Evolutionary conservation across 2,888 invertebrate species (phyloP).

Genomic region (Conchocele bisecta): DNA sequence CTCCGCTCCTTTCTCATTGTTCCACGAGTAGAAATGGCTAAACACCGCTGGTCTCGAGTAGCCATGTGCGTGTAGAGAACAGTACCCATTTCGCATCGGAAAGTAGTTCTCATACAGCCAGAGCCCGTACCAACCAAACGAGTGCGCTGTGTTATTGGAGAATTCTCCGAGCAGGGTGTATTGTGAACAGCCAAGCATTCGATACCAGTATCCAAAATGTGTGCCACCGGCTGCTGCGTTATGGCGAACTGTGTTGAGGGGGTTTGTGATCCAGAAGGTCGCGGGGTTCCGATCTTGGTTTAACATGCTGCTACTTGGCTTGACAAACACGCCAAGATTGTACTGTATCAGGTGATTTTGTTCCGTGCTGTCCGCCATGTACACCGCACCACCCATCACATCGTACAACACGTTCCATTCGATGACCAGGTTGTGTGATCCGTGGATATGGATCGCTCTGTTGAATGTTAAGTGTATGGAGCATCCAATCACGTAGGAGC

Average conservation of each 20-base stretch:
- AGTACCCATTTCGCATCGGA: constrained; percentile 59
- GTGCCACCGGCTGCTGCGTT: constrained; percentile 77
- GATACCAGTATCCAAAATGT: constrained; percentile 79
- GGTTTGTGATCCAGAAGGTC: constrained; percentile 76
- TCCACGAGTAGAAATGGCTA: constrained; percentile 67
- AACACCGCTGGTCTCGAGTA: constrained; percentile 48
- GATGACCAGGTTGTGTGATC: constrained; percentile 59
- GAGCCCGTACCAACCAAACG: constrained; percentile 71
- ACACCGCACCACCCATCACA: constrained; percentile 77
- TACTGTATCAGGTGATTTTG: constrained; percentile 66
- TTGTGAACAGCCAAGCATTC: constrained; percentile 75
- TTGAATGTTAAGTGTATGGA: constrained; percentile 75
- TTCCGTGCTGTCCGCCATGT: constrained; percentile 79
- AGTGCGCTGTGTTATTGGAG: constrained; percentile 70
- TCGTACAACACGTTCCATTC: constrained; percentile 73
- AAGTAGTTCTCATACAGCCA: constrained; percentile 73
- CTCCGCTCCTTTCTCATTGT: constrained; percentile 76
- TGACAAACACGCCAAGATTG: constrained; percentile 74
- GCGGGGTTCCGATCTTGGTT: constrained; percentile 80
- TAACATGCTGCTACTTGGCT: constrained; percentile 67
- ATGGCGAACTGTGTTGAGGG: constrained; percentile 71
- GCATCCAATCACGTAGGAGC: constrained; percentile 72
- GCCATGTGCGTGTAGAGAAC: constrained; percentile 37
- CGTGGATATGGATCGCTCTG: constrained; percentile 77
- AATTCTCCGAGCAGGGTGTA: constrained; percentile 64